phyloP scores from a whole-genome alignment of 2,888 invertebrate genomes.

The Polyploca ridens region DNA sequence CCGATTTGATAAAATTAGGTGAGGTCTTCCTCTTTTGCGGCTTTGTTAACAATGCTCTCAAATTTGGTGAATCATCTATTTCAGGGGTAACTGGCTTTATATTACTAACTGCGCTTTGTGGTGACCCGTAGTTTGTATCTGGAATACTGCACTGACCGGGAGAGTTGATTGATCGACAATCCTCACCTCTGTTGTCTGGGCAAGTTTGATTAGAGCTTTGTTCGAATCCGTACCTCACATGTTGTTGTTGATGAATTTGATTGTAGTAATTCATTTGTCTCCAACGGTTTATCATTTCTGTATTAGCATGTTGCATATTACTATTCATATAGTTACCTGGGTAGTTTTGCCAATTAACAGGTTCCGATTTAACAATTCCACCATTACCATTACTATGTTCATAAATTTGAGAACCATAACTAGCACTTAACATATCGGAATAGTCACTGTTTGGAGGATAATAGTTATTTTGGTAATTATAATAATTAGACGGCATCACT shows the following conservation, averaged over 20 bases:
- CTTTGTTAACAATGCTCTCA: constrained; percentile 84
- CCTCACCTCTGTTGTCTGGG: constrained; percentile 54
- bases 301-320: constrained; percentile 44
- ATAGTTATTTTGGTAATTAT: constrained; percentile 62
- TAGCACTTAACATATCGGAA: constrained; percentile 47
- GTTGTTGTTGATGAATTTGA: constrained; percentile 49
- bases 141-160: constrained; percentile 69
- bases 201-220: constrained; percentile 49
- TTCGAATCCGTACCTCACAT: constrained; percentile 55
- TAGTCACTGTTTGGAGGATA: constrained; percentile 61
- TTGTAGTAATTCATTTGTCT: constrained; percentile 66
- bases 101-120: constrained; percentile 63
- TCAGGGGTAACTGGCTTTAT: constrained; percentile 61
- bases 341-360: constrained; percentile 63
- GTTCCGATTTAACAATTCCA: constrained; percentile 65
- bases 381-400: constrained; percentile 45
- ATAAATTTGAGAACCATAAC: constrained; percentile 51
- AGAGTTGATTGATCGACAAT: constrained; percentile 61
- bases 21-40: constrained; percentile 53
- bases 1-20: constrained; percentile 59
- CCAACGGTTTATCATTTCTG: constrained; percentile 70
- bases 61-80: constrained; percentile 80
- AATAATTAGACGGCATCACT: constrained; percentile 48
- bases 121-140: constrained; percentile 70
- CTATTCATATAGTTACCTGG: constrained; percentile 50